Evolutionary conservation across 2,113 vertebrate species (phyloP), one percentile per base, ranked within the genome.

Genomic region (Pluvianellus socialis): DNA sequence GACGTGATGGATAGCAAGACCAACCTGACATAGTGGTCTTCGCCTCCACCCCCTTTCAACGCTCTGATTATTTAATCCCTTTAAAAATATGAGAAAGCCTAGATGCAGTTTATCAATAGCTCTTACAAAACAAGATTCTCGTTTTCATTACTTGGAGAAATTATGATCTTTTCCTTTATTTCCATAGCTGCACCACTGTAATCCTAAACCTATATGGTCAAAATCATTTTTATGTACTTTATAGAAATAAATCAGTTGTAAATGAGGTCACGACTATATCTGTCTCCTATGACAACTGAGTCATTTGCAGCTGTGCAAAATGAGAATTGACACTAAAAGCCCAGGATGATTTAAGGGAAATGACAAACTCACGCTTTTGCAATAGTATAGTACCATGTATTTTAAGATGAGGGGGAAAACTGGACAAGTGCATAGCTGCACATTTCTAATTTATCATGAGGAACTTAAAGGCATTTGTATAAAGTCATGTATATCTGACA

Each of bases 321-420:
- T 73, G 87, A 83, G 87, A 96, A 91, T 84, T 50, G 88, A 96
- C 93, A 94, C 63, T 97, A 94, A 98, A 98, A 97, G 91, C 95
- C 40, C 3, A 11, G 9, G 3, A 33, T 97, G 94, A 97, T 97
- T 96, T 96, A 97, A 97, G 73, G 58, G 52, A 85, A 94, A 81
- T 77, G 20, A 79, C 50, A 96, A 94, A 86, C 38, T 94, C 30
- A 6, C 10, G 28, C 14, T 62, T 47, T 32, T 71, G 58, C 76
- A 85, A 4, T 58, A 82, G 55, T 55, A 47, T 89, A 77, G 30
- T n/a, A 52, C 8, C n/a, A 7, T 21, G 47, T 79, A 40, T 79
- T 95, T 96, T 88, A 67, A 85, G 50, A 40, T 20, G 4, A 24
- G 21, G 13, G 24, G 20, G 71, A 21, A 61, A 19, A 16, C 10